Evolutionary conservation across 2,888 invertebrate species (phyloP), one percentile per base, ranked within the genome.

Genomic region (Parasteatoda lunata): DNA sequence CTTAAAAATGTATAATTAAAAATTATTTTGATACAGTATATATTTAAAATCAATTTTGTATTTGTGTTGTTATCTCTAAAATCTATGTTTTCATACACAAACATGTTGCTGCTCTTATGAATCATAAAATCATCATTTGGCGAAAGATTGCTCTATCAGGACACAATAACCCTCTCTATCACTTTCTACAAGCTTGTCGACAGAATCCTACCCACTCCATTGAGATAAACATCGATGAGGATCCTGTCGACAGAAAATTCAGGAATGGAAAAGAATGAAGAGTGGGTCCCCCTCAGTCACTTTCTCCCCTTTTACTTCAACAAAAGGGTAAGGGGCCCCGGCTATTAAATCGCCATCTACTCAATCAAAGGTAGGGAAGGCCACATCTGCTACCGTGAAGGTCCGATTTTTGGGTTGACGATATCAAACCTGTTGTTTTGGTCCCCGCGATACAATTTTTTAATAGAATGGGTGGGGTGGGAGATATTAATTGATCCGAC

Each of bases 291-390:
- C 66, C 15, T 30, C 73, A 80, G 80, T 81, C 81, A 81, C 81
- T 75, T 81, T 75, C 73, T 6, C 79, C 80, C 80, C 80, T 66
- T 30, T 59, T 59, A 59, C 59, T 9, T 70, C 65, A 77, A 84
- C 83, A 84, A 77, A 84, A 77, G 77, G 83, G 71, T 77, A 52
- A 83, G 83, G 83, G 30, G 30, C 30, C 52, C 65, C 70, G 30
- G 70, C 83, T 84, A 84, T 84, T 84, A 84, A 84, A 84, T 84
- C 83, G 83, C 83, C 83, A 83, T 84, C 83, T 68, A 75, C 81
- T 75, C 81, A 51, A 81, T 75, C 81, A 75, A 68, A 81, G 81
- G 68, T 51, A 69, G 81, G 68, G 70, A 72, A 66, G 72, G 45
- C 54, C 80, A 65, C 72, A 75, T 81, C 81, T 81, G 81, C 75